phyloP scores from a whole-genome alignment of 2,797 vertebrate species.

The Picus viridis region DNA sequence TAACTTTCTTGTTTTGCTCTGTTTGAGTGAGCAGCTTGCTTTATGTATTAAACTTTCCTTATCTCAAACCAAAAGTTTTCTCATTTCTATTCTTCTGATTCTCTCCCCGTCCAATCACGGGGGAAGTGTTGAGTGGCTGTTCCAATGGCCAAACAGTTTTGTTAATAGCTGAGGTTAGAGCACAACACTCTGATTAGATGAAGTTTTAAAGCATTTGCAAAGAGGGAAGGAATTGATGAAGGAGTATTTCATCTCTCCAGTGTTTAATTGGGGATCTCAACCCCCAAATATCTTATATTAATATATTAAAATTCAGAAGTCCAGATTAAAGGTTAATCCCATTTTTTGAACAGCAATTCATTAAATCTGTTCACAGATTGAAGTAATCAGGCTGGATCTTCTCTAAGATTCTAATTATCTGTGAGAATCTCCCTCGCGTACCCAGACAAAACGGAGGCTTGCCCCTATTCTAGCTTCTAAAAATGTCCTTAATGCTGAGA shows the following conservation, averaged over 20 bases:
- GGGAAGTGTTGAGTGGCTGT: fast-evolving
- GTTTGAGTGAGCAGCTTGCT: neutral
- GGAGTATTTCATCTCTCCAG: neutral
- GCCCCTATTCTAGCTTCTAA: neutral
- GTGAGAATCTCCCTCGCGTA: neutral
- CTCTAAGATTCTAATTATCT: neutral
- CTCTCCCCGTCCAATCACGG: no score
- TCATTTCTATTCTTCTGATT: neutral
- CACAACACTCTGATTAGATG: neutral
- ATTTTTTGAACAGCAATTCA: neutral
- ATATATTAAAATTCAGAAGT: neutral
- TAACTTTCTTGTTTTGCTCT: no score
- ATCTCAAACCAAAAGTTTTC: neutral
- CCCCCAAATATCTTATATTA: neutral
- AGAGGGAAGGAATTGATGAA: neutral
- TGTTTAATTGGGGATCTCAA: neutral
- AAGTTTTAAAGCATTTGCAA: neutral
- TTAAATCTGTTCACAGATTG: neutral
- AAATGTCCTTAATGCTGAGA: neutral
- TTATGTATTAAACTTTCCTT: neutral
- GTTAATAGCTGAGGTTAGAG: neutral
- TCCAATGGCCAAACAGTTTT: neutral
- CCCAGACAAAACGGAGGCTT: neutral
- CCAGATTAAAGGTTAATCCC: neutral
- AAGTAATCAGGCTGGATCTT: neutral